These are phyloP conservation scores for Tachuris rubrigastra DNA, from an alignment of 2,113 vertebrate species.

Conservation along the genomic window DNA sequence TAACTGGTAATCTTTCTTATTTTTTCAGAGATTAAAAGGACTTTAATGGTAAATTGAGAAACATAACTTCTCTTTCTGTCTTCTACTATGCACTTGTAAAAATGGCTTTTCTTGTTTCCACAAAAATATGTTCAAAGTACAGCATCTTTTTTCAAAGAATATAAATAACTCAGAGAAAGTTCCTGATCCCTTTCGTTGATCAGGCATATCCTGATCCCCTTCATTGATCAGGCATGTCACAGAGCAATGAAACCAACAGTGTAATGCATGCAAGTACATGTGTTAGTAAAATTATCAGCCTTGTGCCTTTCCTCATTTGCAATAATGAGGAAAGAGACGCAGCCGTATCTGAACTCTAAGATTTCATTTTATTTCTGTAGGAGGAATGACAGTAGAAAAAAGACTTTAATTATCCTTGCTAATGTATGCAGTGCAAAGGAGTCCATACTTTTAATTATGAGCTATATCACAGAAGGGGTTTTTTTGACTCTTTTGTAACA, in stretches of 20 bases:
- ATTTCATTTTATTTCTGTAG: not conserved
- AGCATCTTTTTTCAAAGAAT: conserved; percentile 53
- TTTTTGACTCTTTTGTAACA: not conserved
- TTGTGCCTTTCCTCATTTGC: not conserved
- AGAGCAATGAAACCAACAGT: not conserved
- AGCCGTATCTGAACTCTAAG: not conserved
- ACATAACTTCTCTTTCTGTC: not conserved
- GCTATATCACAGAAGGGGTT: not conserved
- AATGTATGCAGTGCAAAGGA: not conserved
- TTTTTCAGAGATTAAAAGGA: not conserved
- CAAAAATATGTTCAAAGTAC: not conserved
- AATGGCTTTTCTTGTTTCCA: not conserved
- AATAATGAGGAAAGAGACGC: not conserved
- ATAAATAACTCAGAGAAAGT: conserved; percentile 50
- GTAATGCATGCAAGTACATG: not conserved
- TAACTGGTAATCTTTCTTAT: not conserved
- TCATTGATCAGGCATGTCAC: not conserved
- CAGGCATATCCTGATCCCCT: not conserved
- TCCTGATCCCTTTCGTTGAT: conserved; percentile 24
- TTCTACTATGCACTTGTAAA: not conserved
- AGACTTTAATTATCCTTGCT: not conserved
- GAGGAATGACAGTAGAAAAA: not conserved
- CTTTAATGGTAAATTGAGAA: not conserved
- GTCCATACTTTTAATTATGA: not conserved
- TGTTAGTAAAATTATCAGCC: not conserved